Base-by-base conservation (phyloP, 2,797 vertebrate species). In the Atherinosoma microstoma region DNA sequence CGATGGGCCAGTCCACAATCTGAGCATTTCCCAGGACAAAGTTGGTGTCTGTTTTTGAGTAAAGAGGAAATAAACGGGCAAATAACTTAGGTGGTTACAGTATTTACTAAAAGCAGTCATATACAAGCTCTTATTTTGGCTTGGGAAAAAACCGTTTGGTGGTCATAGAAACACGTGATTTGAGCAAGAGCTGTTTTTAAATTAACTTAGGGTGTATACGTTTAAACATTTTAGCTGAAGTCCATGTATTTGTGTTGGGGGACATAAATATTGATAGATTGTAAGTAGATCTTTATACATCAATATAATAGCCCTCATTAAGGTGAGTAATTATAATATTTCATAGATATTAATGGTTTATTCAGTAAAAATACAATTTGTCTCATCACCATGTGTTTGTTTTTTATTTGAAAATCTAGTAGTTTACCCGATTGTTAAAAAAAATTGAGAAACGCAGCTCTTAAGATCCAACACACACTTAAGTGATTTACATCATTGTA, bases 1-100 rank as follows among this genome's bases (percentile, higher is more conserved):
- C 98, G 58, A 99, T 97, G 64, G 98, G 98, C 98, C 98, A 99
- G 93, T 99, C 98, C 89, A 99, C 98, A 40, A 99, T 99, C 95
- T 99, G 98, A 79, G 98, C 98, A 63, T 99, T 99, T 82, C 98
- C 98, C 95, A 99, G 87, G 78, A 99, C 97, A 91, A 99, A 99
- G 94, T 99, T 99, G 86, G 97, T 99, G 89, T 99, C 98, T 99
- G 96, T 94, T 91, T 58, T 82, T 90, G 89, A 92, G 76, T 58
- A 40, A 82, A 87, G 0, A 51, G 61, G 49, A 29, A 64, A 82
- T 49, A 76, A 82, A 53, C 27, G 12, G 58, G 51, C 54, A 64
- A 72, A 80, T 53, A 56, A 75, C 70, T 78, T 73, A 15, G 73
- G 45, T 51, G 29, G 59, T 64, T 63, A 40, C 38, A 42, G 40